These are phyloP conservation scores for Micromesistius poutassou DNA, from an alignment of 2,797 vertebrate species.

Conservation along the genomic window DNA sequence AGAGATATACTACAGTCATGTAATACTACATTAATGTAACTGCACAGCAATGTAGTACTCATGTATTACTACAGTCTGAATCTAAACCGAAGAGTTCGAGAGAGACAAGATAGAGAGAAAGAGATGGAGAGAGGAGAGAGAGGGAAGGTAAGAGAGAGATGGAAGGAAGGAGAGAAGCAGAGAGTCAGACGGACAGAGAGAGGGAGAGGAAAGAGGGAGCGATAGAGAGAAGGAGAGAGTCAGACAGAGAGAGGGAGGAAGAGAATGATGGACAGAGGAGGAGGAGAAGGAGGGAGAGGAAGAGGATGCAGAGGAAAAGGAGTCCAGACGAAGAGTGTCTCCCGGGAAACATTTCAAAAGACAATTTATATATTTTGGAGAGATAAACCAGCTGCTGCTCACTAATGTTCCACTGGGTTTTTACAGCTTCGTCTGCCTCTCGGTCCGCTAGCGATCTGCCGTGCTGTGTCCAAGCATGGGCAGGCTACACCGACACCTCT, in stretches of 20 bases:
- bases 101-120: neutral
- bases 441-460: slow-evolving; percentile 41
- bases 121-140: slow-evolving; percentile 22
- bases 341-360: slow-evolving; percentile 71
- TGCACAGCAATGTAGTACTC: neutral
- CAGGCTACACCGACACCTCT: slow-evolving; percentile 3
- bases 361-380: slow-evolving; percentile 78
- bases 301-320: slow-evolving; percentile 27
- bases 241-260: neutral
- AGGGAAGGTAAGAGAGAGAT: slow-evolving; percentile 49
- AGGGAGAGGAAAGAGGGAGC: slow-evolving; percentile 48
- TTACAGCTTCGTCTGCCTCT: slow-evolving; percentile 62
- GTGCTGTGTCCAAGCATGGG: slow-evolving; percentile 13
- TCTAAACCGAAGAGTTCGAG: neutral
- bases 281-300: slow-evolving; percentile 32
- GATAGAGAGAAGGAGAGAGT: slow-evolving; percentile 11
- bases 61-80: neutral
- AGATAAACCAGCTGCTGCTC: slow-evolving; percentile 74
- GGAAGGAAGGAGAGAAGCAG: slow-evolving; percentile 30
- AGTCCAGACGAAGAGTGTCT: slow-evolving; percentile 61
- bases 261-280: neutral
- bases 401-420: slow-evolving; percentile 70
- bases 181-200: neutral
- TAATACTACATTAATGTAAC: neutral
- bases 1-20: neutral